Evolutionary conservation across 1,140 invertebrate species (phyloP).

Genomic region (Meteorus sp.): DNA sequence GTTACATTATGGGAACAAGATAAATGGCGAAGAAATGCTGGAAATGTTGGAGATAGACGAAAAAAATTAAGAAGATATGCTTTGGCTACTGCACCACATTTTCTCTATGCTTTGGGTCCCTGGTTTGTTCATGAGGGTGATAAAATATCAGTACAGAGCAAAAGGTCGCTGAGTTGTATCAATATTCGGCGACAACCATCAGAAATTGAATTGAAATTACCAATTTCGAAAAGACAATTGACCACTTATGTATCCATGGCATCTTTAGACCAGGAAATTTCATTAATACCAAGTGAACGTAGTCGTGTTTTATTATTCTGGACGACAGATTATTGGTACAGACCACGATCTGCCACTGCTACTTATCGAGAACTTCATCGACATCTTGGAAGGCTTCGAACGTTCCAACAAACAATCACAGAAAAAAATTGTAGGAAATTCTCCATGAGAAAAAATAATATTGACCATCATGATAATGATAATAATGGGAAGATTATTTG

Average conservation of each 20-base stretch:
- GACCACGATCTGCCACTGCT: conserved; percentile 52
- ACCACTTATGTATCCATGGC: conserved; percentile 52
- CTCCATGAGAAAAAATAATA: conserved; percentile 33
- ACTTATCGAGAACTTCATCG: conserved; percentile 54
- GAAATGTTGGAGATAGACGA: neutral
- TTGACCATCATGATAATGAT: conserved; percentile 13
- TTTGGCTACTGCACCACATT: conserved; percentile 51
- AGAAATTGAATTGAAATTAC: conserved; percentile 48
- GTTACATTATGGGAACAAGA: conserved; percentile 47
- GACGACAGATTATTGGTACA: conserved; percentile 64
- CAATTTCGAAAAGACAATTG: conserved; percentile 54
- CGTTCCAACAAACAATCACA: conserved; percentile 34
- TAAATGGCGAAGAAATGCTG: conserved; percentile 7
- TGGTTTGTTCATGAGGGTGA: conserved; percentile 56
- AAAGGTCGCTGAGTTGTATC: conserved; percentile 50
- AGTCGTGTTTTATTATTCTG: conserved; percentile 57
- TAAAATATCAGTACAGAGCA: conserved; percentile 50
- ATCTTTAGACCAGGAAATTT: conserved; percentile 36
- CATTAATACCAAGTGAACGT: conserved; percentile 25
- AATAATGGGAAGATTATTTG: conserved; percentile 19
- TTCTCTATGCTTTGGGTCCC: conserved; percentile 58
- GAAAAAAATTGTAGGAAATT: conserved; percentile 25
- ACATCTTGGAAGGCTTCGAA: conserved; percentile 45
- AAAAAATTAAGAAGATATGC: conserved; percentile 54
- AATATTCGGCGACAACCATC: conserved; percentile 41